Base-by-base conservation (phyloP, 2,797 vertebrate genomes). In the Linurgus olivaceus region DNA sequence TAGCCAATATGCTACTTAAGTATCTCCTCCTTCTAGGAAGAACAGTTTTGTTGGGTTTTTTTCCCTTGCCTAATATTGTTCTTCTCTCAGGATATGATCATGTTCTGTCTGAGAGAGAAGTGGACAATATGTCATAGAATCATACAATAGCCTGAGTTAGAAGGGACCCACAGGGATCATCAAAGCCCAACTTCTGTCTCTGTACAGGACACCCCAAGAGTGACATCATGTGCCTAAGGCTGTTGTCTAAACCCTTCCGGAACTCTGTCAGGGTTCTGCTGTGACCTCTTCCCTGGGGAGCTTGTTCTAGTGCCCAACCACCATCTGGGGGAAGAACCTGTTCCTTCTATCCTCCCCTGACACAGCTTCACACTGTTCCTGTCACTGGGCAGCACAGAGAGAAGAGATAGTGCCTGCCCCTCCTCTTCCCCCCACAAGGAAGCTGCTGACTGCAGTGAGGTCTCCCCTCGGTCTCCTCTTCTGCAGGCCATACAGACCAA, bases 371-470 rank as follows among this genome's bases (percentile, higher is more conserved):
- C 0, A 1, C 7, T 9, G 6, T 17, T 55, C 21, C 20, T 62
- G 31, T 17, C 38, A 20, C 38, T n/a, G 31, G 4, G 2, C 8
- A 24, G 35, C 21, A 31, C 17, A 40, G 4, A 40, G 4, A 35
- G 40, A 5, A 59, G 25, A 47, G 29, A 19, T 17, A 48, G 25
- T 55, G 9, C 1, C 73, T 48, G 26, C 7, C 6, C 20, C 17
- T 63, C 5, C 26, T 42, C 50, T 35, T 38, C 31, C 12, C 15
- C 10, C 42, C 14, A 11, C 0, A 2, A 16, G 31, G 31, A 48
- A 26, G 2, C 0, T 23, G 17, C 1, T 68, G 14, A 5, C 2
- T 24, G 31, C 17, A 42, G 1, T 42, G 48, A 42, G 31, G 8
- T 48, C 2, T 55, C 25, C 9, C 25, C 8, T 61, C 40, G 38